Base-by-base conservation (phyloP, 2,113 vertebrate species). In the Limanda limanda region DNA sequence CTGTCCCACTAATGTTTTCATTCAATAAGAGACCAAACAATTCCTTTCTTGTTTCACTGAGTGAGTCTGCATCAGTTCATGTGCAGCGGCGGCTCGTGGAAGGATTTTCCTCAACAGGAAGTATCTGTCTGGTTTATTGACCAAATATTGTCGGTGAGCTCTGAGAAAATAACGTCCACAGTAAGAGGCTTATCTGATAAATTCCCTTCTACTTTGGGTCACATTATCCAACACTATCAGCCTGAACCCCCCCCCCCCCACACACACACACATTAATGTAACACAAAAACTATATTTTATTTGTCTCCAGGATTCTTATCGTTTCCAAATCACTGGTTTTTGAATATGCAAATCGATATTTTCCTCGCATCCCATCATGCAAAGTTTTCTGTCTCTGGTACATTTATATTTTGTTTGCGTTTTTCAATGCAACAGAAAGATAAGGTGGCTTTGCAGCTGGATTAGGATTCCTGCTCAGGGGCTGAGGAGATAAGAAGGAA, bases 151-250 rank as follows among this genome's bases (percentile, higher is more conserved):
- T 86, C 58, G 56, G 74, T 48, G 69, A 63, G 89, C 82, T 81
- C n/a, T 56, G 86, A 78, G 82, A 71, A 85, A 89, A 85, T 18
- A 88, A 90, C 85, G 77, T 65, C 69, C 72, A 79, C 86, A 75
- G 56, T 90, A 90, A 90, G 90, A 87, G 71, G 90, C 87, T 92
- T 89, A 92, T 89, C 85, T 86, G 87, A 89, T 88, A 68, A 82
- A 90, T 89, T 83, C 85, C 83, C 78, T 68, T 76, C 83, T 70
- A 56, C 80, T 82, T 71, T 86, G 24, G 65, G 56, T 84, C 75
- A 83, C 83, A 81, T 84, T 76, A 87, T 91, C 79, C 81, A 3
- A 24, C 21, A 84, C 73, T 82, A 81, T 85, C 75, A 86, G 75
- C 77, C 75, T 81, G 81, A 87, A 86, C 68, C 86, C 84, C 80